Evolutionary conservation across 2,797 vertebrate species (phyloP), one percentile per base, ranked within the genome.

Genomic region (Rhinichthys osculus): DNA sequence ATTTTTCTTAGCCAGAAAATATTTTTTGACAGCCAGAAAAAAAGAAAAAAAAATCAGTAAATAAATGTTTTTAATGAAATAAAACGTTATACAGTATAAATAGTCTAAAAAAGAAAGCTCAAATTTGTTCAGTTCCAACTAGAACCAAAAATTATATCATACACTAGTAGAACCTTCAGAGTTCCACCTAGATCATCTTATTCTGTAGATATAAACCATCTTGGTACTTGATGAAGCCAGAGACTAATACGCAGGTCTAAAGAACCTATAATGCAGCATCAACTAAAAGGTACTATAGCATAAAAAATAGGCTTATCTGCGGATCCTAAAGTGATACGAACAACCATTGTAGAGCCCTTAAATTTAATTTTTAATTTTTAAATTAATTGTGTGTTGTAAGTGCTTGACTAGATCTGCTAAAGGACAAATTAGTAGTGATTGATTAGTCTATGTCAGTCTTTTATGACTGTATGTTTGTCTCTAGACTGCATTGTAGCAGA

Each of bases 351-450:
- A 50, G 30, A n/a, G 30, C 30, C 47, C n/a, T 69, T 69, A 30
- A 30, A 2, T 30, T 30, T 30, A 30, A 30, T 30, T 30, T 30
- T 30, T 1, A 30, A 1, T 30, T 30, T 30, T 30, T 30, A 1
- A 1, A 30, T 5, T 38, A 6, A n/a, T 11, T n/a, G 57, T 57
- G 64, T 38, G 30, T 35, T 70, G 23, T 38, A 81, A 38, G 6
- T 69, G 44, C 14, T 52, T 81, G 13, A 81, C n/a, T 81, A 69
- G 69, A 81, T 35, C 30, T 50, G 44, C 64, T 16, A 81, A 69
- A 35, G 27, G 3, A 69, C 11, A 13, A 23, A 80, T 80, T 17
- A n/a, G 64, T n/a, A 69, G 42, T 52, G 21, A n/a, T 81, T 81
- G 23, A 10, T 59, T 59, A 54, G 27, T 23, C 27, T 50, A 1